Base-by-base conservation (phyloP, 2,888 invertebrate species). In the Alviniconcha strummeri region DNA sequence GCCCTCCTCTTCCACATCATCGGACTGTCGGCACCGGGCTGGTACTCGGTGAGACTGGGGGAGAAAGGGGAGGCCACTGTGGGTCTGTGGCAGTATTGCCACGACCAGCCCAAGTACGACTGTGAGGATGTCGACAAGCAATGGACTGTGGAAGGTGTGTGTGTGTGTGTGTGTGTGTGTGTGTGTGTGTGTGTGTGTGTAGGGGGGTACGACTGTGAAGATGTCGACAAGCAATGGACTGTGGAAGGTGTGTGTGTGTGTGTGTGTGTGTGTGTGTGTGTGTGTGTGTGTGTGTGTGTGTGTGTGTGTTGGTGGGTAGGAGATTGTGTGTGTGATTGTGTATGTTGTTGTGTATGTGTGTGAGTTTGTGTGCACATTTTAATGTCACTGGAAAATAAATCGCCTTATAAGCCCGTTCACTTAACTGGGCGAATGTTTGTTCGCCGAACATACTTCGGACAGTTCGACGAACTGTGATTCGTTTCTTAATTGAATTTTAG, bases 41-140 rank as follows among this genome's bases (percentile, higher is more conserved):
- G 78, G 78, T 78, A 17, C 52, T 52, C 11, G 6, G 4, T 78
- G 78, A 4, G 52, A 57, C 57, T 78, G 52, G 78, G 78, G 15
- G 60, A 78, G 64, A 60, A 78, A 52, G 64, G 78, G 13, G 78
- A 64, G 13, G 19, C 64, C 36, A 36, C 52, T 60, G 78, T 78
- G 64, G 78, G 78, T 15, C 64, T 78, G 13, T 78, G 78, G 78
- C 52, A 64, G 64, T 78, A 15, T 36, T 78, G 78, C 64, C 57
- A 78, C 78, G 78, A 78, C 13, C 36, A 57, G 64, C 78, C 78
- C 36, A 78, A 78, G 19, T 60, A n/a, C 52, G 36, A n/a, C 60
- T 78, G 78, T 9, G 78, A 78, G 6, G 78, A 64, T 60, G 13
- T 78, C n/a, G 78, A 78, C 9, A 52, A 4, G 15, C 5, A 36